phyloP scores from a whole-genome alignment of 1,140 invertebrate species.

The Andricus grossulariae region DNA sequence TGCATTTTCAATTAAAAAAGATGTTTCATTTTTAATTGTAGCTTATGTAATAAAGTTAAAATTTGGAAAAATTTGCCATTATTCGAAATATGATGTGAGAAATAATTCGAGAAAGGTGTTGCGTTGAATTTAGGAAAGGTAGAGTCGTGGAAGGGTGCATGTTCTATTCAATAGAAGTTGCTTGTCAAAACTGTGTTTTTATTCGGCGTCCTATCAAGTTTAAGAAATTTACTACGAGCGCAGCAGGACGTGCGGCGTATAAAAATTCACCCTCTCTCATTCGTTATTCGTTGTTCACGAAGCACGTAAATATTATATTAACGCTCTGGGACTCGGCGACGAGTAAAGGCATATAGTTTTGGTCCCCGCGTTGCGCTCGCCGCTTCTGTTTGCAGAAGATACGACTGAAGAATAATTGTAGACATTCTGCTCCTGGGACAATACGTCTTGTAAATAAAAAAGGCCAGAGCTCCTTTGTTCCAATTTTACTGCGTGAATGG shows the following conservation, averaged over 20 bases:
- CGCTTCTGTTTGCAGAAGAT: constrained; percentile 29
- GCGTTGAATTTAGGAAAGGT: not conserved
- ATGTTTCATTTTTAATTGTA: no score
- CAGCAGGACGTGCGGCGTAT: constrained; percentile 11
- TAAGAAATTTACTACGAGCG: constrained; percentile 29
- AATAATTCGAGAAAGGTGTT: not conserved
- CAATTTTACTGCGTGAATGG: constrained; percentile 20
- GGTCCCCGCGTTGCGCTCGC: not conserved
- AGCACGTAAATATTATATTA: constrained; percentile 32
- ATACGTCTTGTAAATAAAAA: constrained; percentile 28
- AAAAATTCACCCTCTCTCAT: constrained; percentile 25
- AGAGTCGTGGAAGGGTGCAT: constrained; percentile 1
- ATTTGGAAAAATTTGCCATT: no score
- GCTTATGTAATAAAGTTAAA: no score
- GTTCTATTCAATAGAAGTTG: constrained; percentile 29
- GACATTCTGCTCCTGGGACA: constrained; percentile 30
- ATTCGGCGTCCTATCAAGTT: constrained; percentile 31
- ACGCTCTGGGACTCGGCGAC: constrained; percentile 20
- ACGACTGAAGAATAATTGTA: constrained; percentile 31
- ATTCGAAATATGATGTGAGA: no score
- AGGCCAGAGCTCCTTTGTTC: not conserved
- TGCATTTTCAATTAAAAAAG: no score
- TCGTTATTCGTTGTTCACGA: constrained; percentile 27
- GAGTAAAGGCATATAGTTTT: constrained; percentile 28
- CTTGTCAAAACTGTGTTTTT: constrained; percentile 31